These are phyloP conservation scores for Pristionchus maxplancki DNA, from an alignment of 2,888 invertebrate species.

Conservation along the genomic window DNA sequence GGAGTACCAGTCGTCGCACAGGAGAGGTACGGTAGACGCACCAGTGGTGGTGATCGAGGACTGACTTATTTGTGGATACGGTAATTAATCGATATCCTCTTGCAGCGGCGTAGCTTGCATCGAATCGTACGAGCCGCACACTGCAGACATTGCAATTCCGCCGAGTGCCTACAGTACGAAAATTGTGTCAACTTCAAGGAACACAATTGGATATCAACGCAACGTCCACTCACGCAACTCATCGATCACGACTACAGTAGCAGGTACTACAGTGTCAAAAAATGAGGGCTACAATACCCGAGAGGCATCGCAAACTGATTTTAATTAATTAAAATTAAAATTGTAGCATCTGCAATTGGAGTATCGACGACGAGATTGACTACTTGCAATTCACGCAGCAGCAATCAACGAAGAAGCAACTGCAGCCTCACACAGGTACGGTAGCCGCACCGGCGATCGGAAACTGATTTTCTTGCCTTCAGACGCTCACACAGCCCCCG, in stretches of 20 bases:
- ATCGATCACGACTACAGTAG: conserved; percentile 9
- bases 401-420: background rate
- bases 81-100: background rate
- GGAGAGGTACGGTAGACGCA: conserved; percentile 43
- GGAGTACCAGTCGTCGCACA: background rate
- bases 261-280: no score
- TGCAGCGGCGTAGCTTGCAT: conserved; percentile 32
- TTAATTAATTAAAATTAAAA: no score
- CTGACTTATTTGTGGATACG: background rate
- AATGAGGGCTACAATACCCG: no score
- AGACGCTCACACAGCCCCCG: conserved; percentile 17
- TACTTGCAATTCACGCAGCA: conserved; percentile 3
- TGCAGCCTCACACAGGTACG: conserved; percentile 10
- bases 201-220: conserved; percentile 3
- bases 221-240: background rate
- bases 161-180: conserved; percentile 51
- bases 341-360: background rate
- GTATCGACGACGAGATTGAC: background rate
- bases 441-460: background rate
- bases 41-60: background rate
- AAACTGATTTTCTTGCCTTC: background rate
- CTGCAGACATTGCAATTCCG: conserved; percentile 48
- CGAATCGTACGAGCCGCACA: conserved; percentile 24
- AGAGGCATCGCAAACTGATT: no score
- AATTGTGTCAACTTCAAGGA: conserved; percentile 35